phyloP scores from a whole-genome alignment of 1,140 invertebrate genomes.

The Drosophila rhopaloa region DNA sequence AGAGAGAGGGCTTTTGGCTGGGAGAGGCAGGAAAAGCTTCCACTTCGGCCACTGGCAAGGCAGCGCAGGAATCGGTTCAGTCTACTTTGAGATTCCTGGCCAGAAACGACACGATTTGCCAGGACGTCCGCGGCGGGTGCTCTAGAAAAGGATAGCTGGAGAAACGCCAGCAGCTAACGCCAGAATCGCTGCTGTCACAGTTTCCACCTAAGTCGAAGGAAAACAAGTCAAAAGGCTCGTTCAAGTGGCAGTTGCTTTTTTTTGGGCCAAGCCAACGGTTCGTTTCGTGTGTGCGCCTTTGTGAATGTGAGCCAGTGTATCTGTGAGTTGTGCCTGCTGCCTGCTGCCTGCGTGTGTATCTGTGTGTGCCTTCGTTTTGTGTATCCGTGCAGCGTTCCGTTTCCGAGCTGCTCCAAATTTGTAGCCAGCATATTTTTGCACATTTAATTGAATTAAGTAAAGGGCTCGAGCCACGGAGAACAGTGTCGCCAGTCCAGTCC shows the following conservation, averaged over 20 bases:
- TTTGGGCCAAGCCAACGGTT: conserved; percentile 39
- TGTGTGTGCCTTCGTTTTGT: conserved; percentile 61
- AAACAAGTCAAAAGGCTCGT: conserved; percentile 71
- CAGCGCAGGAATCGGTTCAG: conserved; percentile 63
- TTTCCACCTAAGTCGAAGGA: conserved; percentile 60
- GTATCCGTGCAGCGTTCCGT: conserved; percentile 62
- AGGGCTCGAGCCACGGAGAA: conserved; percentile 40
- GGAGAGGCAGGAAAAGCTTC: conserved; percentile 38
- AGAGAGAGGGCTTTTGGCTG: conserved; percentile 54
- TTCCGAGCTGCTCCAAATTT: conserved; percentile 63
- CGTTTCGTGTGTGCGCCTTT: conserved; percentile 26
- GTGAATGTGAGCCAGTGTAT: conserved; percentile 25
- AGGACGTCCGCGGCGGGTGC: conserved; percentile 36
- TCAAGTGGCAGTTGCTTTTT: conserved; percentile 72
- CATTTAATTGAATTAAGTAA: conserved; percentile 75
- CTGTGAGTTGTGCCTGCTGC: conserved; percentile 24
- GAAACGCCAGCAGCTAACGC: conserved; percentile 69
- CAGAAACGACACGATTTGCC: conserved; percentile 45
- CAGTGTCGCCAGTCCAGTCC: conserved; percentile 41
- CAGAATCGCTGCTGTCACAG: conserved; percentile 48
- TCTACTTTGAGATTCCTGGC: conserved; percentile 75
- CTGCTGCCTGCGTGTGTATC: conserved; percentile 9
- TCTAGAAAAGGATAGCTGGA: conserved; percentile 60
- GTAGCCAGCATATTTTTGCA: conserved; percentile 48
- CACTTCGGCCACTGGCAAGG: conserved; percentile 22